These are phyloP conservation scores for Drosophila quadrilineata DNA, from an alignment of 1,140 invertebrate species.

Conservation along the genomic window DNA sequence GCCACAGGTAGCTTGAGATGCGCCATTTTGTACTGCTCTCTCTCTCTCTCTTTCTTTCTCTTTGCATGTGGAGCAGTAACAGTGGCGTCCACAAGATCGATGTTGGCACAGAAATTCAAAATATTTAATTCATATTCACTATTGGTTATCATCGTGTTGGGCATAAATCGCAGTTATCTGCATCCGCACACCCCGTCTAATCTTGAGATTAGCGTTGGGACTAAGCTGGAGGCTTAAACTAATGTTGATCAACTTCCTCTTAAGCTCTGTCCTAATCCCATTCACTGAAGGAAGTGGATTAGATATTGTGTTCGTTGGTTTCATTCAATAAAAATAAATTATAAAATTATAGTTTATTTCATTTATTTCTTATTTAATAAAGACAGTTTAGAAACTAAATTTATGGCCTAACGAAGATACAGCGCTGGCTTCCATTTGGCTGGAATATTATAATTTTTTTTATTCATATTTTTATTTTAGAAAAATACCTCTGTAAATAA, in stretches of 20 bases:
- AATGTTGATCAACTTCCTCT: background rate
- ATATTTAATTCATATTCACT: background rate
- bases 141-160: background rate
- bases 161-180: background rate
- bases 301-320: too few relatives aligned
- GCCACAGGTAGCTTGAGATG: conserved; percentile 26
- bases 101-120: background rate
- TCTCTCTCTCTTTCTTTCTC: too few relatives aligned
- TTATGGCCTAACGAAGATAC: too few relatives aligned
- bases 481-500: too few relatives aligned
- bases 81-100: conserved; percentile 3
- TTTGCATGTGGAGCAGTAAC: background rate
- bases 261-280: conserved; percentile 2
- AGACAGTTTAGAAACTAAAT: too few relatives aligned
- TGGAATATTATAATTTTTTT: too few relatives aligned
- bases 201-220: background rate
- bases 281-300: background rate
- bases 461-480: too few relatives aligned
- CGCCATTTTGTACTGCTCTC: too few relatives aligned
- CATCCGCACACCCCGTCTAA: background rate
- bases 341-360: too few relatives aligned
- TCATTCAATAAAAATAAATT: too few relatives aligned
- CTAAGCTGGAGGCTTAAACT: background rate
- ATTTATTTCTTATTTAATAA: too few relatives aligned
- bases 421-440: too few relatives aligned